These are phyloP conservation scores for Epirrhoe alternata DNA, from an alignment of 2,888 invertebrate species.

Conservation along the genomic window DNA sequence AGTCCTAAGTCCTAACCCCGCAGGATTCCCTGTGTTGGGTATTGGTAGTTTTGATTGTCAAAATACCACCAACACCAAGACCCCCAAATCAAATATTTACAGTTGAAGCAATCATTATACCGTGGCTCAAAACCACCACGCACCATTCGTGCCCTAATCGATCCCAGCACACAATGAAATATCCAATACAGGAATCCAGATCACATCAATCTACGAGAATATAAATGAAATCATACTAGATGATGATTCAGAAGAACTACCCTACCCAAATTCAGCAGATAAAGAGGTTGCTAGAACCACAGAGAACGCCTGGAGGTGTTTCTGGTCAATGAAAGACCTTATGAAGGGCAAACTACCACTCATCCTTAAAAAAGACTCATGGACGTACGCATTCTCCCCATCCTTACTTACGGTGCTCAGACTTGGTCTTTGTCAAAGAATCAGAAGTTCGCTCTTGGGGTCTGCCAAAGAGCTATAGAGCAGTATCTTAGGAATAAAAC, in stretches of 20 bases:
- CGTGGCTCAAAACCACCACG: not conserved
- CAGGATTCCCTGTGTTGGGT: not conserved
- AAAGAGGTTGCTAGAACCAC: no score
- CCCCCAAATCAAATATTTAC: slow-evolving; percentile 1
- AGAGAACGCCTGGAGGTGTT: no score
- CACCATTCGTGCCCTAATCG: not conserved
- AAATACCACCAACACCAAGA: not conserved
- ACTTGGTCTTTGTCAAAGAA: no score
- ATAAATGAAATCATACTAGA: not conserved
- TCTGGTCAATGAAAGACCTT: no score
- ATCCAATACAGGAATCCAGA: not conserved
- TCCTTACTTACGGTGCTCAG: no score
- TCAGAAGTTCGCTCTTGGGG: no score
- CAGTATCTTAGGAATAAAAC: not conserved
- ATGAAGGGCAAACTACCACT: no score
- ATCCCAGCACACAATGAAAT: not conserved
- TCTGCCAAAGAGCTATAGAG: no score
- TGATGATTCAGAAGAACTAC: not conserved
- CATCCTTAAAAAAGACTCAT: no score
- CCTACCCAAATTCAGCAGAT: no score
- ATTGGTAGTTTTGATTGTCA: not conserved
- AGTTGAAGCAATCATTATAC: slow-evolving; percentile 4
- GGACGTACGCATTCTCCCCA: no score
- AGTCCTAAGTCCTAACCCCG: not conserved
- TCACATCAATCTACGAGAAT: not conserved